Evolutionary conservation across 2,888 invertebrate species (phyloP).

Genomic region (Dichetophora obliterata): DNA sequence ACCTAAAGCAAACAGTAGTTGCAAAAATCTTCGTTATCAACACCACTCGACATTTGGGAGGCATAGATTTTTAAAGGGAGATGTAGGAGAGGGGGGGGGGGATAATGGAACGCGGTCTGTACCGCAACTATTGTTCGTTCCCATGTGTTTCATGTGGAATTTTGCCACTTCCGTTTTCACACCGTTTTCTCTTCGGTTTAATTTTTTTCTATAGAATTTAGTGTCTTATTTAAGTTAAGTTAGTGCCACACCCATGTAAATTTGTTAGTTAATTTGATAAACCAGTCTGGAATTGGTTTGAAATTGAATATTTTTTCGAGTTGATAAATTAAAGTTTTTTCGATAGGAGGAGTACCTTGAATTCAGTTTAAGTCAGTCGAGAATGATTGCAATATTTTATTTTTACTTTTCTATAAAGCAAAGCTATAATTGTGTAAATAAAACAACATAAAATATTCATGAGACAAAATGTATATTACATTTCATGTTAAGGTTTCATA

Average conservation of each 20-base stretch:
- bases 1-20: constrained; percentile 32
- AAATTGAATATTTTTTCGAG: too few relatives aligned
- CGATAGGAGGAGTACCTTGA: too few relatives aligned
- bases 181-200: constrained; percentile 9
- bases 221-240: constrained; percentile 30
- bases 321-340: too few relatives aligned
- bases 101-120: too few relatives aligned
- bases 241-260: background rate
- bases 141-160: constrained; percentile 26
- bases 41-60: background rate
- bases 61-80: background rate
- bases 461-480: too few relatives aligned
- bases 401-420: too few relatives aligned
- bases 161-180: constrained; percentile 24
- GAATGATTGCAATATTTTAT: too few relatives aligned
- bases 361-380: too few relatives aligned
- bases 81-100: background rate
- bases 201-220: constrained; percentile 11
- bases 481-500: too few relatives aligned
- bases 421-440: too few relatives aligned
- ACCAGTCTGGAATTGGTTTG: too few relatives aligned
- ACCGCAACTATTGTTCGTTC: background rate
- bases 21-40: constrained; percentile 11
- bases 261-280: background rate
- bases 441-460: too few relatives aligned